Conservation (phyloP, 2,888 invertebrate species). For the Myathropa florea region DNA sequence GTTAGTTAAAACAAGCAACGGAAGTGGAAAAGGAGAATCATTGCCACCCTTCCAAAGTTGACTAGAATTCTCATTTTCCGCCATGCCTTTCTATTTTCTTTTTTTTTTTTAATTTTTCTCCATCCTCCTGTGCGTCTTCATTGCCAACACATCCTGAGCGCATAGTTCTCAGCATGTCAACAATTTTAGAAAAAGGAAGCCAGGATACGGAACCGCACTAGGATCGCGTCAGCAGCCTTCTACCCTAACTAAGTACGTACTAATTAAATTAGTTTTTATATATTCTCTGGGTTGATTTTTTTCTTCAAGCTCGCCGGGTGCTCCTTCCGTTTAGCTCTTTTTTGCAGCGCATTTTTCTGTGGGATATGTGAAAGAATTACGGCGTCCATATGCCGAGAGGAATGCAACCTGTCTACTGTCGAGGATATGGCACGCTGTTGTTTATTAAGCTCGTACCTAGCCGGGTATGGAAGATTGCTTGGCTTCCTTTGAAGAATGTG, state of each 20-base stretch:
- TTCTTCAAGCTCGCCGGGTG: neutral
- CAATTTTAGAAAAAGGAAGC: conserved; percentile 24
- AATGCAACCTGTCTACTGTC: conserved; percentile 36
- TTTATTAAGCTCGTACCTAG: conserved; percentile 47
- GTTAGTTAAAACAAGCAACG: conserved; percentile 24
- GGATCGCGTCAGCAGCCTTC: neutral
- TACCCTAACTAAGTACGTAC: conserved; percentile 26
- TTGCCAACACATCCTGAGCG: conserved; percentile 11
- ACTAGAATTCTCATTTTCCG: conserved; percentile 24
- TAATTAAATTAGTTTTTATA: conserved; percentile 60
- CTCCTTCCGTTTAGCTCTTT: conserved; percentile 1
- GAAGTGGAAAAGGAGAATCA: conserved; percentile 29
- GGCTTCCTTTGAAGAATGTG: conserved; percentile 38
- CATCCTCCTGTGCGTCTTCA: conserved; percentile 4
- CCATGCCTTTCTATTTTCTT: neutral
- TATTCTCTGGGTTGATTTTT: conserved; percentile 1
- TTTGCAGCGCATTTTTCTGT: conserved; percentile 28
- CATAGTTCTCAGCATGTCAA: conserved; percentile 40
- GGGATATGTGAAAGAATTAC: conserved; percentile 38
- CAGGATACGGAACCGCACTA: conserved; percentile 7
- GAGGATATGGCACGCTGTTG: conserved; percentile 40
- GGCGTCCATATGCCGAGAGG: conserved; percentile 47
- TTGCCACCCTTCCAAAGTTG: conserved; percentile 12
- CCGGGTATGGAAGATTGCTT: conserved; percentile 35
- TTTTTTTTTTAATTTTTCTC: neutral